A percentile compares a stretch with the other conserved stretches of the same genome.
These are phyloP conservation scores for Autographa gamma DNA, from an alignment of 2,888 invertebrate species.

Conservation along the genomic window DNA sequence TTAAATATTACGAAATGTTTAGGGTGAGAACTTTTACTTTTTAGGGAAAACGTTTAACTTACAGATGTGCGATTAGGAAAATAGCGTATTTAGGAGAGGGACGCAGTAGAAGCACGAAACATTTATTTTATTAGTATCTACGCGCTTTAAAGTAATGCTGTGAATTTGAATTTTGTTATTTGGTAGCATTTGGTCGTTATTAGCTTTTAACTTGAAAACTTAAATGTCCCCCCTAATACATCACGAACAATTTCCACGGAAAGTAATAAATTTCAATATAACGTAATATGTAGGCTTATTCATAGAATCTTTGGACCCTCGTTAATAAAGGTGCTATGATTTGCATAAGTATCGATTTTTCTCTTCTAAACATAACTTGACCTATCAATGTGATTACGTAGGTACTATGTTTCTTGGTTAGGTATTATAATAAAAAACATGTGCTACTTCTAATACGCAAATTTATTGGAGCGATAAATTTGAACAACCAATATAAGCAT, in stretches of 20 bases:
- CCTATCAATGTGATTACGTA: too few species aligned
- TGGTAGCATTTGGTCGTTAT: background rate
- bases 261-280: conserved; percentile 45
- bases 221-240: too few species aligned
- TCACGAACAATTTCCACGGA: conserved; percentile 1
- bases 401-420: too few species aligned
- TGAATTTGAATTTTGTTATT: background rate
- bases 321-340: conserved; percentile 40
- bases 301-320: conserved; percentile 38
- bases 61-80: background rate
- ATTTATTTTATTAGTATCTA: background rate
- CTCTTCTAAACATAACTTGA: conserved; percentile 37
- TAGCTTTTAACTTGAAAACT: too few species aligned
- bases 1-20: conserved; percentile 44
- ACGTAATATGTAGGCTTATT: conserved; percentile 44
- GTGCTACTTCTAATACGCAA: background rate
- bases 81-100: background rate
- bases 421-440: too few species aligned
- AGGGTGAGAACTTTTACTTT: conserved; percentile 31
- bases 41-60: conserved; percentile 9
- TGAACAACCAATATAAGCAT: conserved; percentile 62
- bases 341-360: conserved; percentile 49
- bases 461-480: conserved; percentile 19
- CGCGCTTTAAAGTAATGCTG: background rate
- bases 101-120: background rate